A percentile compares a stretch with the other conserved stretches of the same genome.
Conservation (phyloP, 2,113 vertebrate species). For the Crotalus helleri region DNA sequence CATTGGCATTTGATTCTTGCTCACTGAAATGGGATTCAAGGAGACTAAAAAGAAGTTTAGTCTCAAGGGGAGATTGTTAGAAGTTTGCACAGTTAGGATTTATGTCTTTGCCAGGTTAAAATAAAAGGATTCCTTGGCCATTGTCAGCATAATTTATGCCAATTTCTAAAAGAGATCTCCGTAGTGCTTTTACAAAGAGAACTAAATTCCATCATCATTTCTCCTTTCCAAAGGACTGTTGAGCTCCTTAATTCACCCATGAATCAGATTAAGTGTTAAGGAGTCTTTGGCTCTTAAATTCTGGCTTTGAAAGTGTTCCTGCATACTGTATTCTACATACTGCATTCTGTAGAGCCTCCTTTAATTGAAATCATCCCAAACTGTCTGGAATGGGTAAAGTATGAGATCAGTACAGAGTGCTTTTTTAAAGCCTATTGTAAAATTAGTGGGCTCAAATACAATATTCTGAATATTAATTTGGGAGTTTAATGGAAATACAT, state of each 20-base stretch:
- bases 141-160: constrained; percentile 50
- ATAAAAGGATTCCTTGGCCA: constrained; percentile 56
- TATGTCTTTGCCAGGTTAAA: constrained; percentile 39
- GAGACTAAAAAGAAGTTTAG: constrained; percentile 37
- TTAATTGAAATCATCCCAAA: not conserved
- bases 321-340: not conserved
- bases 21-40: constrained; percentile 50
- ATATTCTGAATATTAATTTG: not conserved
- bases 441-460: not conserved
- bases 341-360: not conserved
- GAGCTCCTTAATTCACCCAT: constrained; percentile 28
- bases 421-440: not conserved
- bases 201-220: constrained; percentile 39
- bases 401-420: not conserved
- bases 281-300: constrained; percentile 10
- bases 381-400: not conserved
- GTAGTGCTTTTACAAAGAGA: constrained; percentile 46
- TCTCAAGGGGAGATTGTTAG: constrained; percentile 58
- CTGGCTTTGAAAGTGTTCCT: not conserved
- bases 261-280: constrained; percentile 38
- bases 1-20: constrained; percentile 42
- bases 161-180: constrained; percentile 51
- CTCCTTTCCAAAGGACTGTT: constrained; percentile 25
- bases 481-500: not conserved
- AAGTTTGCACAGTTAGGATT: constrained; percentile 56